Base-by-base conservation (phyloP, 2,888 invertebrate genomes). In the Fabriciana adippe region DNA sequence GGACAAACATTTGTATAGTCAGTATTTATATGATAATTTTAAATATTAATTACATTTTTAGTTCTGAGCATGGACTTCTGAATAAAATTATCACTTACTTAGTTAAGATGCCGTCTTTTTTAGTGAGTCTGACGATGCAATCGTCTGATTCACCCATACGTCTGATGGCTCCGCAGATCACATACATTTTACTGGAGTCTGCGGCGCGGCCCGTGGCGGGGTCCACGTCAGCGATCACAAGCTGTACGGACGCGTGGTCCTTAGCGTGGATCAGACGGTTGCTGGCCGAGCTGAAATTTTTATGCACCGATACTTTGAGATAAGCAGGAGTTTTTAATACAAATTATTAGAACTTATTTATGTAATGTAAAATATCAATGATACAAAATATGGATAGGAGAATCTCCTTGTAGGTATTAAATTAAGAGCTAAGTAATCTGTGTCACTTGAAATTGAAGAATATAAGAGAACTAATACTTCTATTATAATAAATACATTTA, bases 91-190 rank as follows among this genome's bases (percentile, higher is more conserved):
- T 15, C 3, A 93, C 95, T 94, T 87, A 97, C 97, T 97, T 98
- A 75, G 98, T 95, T 79, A 99, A 92, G 80, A 99, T 95, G 74
- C 96, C 97, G 89, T 99, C 99, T 82, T 97, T 97, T 93, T 99
- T 99, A 68, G 98, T 97, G 82, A 99, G 94, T 83, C 99, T 94
- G 73, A 97, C 97, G 75, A 99, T 95, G 88, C 99, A 99, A 92
- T 99, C 99, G 84, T 99, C 99, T 6, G 98, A 98, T 93, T 99
- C 99, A 64, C 97, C 98, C 99, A 99, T 99, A 80, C 98, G 94
- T 76, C 99, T 94, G 90, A 99, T 98, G 75, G 97, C 96, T 72
- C 99, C 99, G 89, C 99, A 99, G 81, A 99, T 96, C 56, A 99
- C 99, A 85, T 99, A 99, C 88, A 97, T 97, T 91, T 97, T 99